Conservation (phyloP, 2,113 vertebrate species). For the Oreamnos americanus region DNA sequence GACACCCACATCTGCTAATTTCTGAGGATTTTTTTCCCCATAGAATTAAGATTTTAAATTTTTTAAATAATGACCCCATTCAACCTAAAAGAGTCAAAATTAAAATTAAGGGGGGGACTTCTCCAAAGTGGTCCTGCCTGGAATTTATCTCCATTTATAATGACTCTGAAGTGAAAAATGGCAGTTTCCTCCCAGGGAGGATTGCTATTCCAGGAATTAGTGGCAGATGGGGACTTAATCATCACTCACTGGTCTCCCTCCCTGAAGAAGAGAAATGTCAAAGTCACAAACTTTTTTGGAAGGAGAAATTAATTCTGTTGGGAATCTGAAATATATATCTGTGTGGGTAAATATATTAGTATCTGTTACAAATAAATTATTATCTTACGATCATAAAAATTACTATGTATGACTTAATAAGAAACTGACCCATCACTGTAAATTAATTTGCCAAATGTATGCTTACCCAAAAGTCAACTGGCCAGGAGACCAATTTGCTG, state of each 20-base stretch:
- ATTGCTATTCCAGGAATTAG: constrained; percentile 50
- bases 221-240: constrained; percentile 6
- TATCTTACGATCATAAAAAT: constrained; percentile 13
- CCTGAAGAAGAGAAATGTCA: constrained; percentile 8
- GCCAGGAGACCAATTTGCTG: background rate
- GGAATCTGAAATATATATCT: background rate
- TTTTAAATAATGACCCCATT: background rate
- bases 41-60: constrained; percentile 22
- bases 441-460: background rate
- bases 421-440: background rate
- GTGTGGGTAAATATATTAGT: background rate
- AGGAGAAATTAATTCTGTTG: constrained; percentile 11
- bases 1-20: background rate
- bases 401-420: constrained; percentile 23
- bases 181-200: background rate
- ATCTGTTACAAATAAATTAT: constrained; percentile 28
- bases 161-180: constrained; percentile 49
- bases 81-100: constrained; percentile 26
- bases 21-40: background rate
- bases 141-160: constrained; percentile 56
- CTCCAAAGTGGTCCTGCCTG: constrained; percentile 27
- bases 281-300: constrained; percentile 22
- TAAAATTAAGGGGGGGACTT: background rate
- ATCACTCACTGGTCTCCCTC: background rate
- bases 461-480: constrained; percentile 24